Percentiles rank a stretch among this genome's conserved stretches.
These are phyloP conservation scores for Smutsia gigantea DNA, from an alignment of 2,797 vertebrate species.

Conservation along the genomic window DNA sequence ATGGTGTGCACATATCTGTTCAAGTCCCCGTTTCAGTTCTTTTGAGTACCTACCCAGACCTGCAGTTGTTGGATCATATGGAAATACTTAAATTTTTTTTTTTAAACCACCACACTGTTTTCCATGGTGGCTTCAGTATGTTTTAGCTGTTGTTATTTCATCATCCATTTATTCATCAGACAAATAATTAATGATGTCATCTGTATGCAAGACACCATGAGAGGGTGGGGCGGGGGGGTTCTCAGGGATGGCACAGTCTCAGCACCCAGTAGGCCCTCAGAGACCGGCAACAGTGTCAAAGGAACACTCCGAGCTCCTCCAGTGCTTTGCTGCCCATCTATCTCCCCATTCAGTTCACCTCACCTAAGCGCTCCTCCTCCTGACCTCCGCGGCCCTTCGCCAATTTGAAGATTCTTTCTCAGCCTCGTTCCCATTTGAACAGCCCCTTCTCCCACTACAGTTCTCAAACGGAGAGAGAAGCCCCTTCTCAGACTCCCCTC, in stretches of 20 bases:
- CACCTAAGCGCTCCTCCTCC: background rate
- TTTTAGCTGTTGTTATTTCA: constrained; percentile 8
- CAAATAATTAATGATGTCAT: background rate
- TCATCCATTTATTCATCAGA: background rate
- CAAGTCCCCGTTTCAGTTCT: background rate
- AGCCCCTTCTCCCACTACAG: background rate
- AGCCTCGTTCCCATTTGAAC: background rate
- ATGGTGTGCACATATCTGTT: background rate
- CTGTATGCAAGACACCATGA: rapidly evolving
- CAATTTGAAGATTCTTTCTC: background rate
- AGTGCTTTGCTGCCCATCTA: background rate
- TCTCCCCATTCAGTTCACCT: background rate
- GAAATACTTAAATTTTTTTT: background rate
- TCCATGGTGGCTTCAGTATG: background rate
- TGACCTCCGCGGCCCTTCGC: background rate
- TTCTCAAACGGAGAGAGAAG: background rate
- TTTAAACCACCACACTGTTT: background rate
- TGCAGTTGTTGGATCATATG: background rate
- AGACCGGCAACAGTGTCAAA: background rate
- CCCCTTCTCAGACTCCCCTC: background rate
- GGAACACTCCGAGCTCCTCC: background rate
- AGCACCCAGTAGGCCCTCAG: background rate
- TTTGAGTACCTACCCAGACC: background rate
- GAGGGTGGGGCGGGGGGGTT: too few relatives aligned
- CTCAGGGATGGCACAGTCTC: background rate